phyloP scores from a whole-genome alignment of 23 tunicate species.

The Aplidium turbinatum region DNA sequence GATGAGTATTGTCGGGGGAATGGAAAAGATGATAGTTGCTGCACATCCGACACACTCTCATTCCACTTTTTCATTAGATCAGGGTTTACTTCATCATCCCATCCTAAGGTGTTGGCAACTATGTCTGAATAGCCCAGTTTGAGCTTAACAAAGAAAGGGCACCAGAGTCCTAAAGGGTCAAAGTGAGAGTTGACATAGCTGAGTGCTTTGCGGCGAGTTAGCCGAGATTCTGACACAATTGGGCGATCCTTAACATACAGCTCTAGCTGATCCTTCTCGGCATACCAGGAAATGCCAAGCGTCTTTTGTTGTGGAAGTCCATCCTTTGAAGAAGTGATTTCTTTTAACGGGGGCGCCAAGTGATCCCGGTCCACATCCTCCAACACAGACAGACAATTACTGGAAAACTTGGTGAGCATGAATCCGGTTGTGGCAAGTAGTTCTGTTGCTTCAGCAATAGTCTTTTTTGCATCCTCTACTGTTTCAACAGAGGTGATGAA shows the following conservation, averaged over 20 bases:
- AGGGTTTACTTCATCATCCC: slow-evolving; percentile 15
- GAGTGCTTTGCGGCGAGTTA: slow-evolving; percentile 3
- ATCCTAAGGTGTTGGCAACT: background rate
- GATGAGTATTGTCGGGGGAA: slow-evolving; percentile 11
- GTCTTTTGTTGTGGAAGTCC: slow-evolving; percentile 6
- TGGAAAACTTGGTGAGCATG: slow-evolving; percentile 7
- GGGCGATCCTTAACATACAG: background rate
- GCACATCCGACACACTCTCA: background rate
- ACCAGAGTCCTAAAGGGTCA: slow-evolving; percentile 16
- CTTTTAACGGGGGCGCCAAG: slow-evolving; percentile 3
- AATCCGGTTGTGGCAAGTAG: background rate
- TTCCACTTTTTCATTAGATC: background rate
- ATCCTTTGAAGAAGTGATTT: background rate
- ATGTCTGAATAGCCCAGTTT: slow-evolving; percentile 20
- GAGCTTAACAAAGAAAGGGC: slow-evolving; percentile 3
- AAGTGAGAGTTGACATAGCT: slow-evolving; percentile 7
- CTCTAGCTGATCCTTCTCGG: background rate
- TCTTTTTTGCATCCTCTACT: slow-evolving; percentile 4
- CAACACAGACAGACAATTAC: background rate
- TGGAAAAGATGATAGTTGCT: background rate
- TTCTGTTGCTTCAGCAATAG: background rate
- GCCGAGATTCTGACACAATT: too few relatives aligned
- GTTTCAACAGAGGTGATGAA: background rate
- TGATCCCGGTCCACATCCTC: background rate
- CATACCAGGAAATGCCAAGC: slow-evolving; percentile 1